These are phyloP conservation scores for Bergia sp. DNA, from an alignment of 92 coral and sea anemone genomes.

Conservation along the genomic window DNA sequence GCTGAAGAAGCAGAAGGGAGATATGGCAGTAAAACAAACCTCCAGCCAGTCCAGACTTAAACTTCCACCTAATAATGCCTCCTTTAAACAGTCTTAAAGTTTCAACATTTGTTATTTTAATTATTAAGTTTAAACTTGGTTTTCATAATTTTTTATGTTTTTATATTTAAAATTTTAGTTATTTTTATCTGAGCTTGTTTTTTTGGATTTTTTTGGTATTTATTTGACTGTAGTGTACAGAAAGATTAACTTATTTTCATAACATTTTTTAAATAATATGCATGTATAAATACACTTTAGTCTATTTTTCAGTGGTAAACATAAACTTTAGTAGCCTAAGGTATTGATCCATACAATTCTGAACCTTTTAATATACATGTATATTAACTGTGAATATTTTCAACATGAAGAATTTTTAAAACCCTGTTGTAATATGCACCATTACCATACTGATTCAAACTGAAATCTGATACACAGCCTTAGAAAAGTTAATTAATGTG, in stretches of 20 bases:
- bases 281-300: too few relatives aligned
- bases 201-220: background rate
- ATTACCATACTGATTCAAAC: background rate
- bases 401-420: background rate
- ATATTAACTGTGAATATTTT: background rate
- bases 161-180: background rate
- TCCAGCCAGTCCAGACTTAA: background rate
- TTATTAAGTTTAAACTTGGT: background rate
- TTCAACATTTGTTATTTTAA: background rate
- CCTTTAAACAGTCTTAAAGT: background rate
- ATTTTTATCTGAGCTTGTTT: background rate
- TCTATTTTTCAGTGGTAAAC: background rate
- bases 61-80: background rate
- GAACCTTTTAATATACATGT: background rate
- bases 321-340: background rate
- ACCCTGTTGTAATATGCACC: background rate
- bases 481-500: background rate
- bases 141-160: background rate
- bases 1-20: constrained; percentile 24
- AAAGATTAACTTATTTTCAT: background rate
- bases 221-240: background rate
- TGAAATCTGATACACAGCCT: background rate
- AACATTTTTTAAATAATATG: background rate
- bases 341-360: too few relatives aligned
- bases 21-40: background rate